Base-by-base conservation (phyloP, 92 coral and sea anemone genomes). In the Heteractis magnifica region DNA sequence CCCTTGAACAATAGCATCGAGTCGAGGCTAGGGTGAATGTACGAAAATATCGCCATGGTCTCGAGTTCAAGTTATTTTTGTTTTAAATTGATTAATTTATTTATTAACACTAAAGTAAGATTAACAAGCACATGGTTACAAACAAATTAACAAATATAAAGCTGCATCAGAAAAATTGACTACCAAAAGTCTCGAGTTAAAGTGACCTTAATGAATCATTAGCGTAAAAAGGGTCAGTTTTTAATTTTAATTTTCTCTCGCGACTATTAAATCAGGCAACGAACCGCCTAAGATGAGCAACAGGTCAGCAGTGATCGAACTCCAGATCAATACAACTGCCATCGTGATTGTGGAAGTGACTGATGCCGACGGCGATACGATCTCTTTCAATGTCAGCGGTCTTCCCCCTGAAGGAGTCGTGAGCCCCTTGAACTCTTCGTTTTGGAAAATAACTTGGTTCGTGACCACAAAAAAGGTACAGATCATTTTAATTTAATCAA, bases 291-390 rank as follows among this genome's bases (percentile, higher is more conserved):
- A 77, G 72, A 80, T 84, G 23, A 65, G 77, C 44, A 76, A 41
- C 56, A 88, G 87, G 64, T 79, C 89, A 10, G 49, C 87, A 10
- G 82, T 75, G 50, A 52, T 90, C 4, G 85, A 75, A 51, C 83
- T 90, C 19, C 85, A 82, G 49, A 79, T 87, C n/a, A 88, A 89
- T 83, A 78, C 86, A 72, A 56, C 68, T 19, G 88, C 74, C 56
- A 72, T 15, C 4, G 56, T 87, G 16, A 59, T 44, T 51, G 76
- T 92, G 10, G 65, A 72, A 3, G 96, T 91, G 41, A 79, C 78
- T 13, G 96, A 92, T 81, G 86, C 88, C 15, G 88, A 92, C 70
- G 87, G 86, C 12, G 93, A 92, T 70, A 59, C 71, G 6, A 41
- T 92, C 50, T 76, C 82, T 19, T 88, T 88, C n/a, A 52, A 76